phyloP scores from a whole-genome alignment of 2,888 invertebrate species.

The Strigamia maritima region DNA sequence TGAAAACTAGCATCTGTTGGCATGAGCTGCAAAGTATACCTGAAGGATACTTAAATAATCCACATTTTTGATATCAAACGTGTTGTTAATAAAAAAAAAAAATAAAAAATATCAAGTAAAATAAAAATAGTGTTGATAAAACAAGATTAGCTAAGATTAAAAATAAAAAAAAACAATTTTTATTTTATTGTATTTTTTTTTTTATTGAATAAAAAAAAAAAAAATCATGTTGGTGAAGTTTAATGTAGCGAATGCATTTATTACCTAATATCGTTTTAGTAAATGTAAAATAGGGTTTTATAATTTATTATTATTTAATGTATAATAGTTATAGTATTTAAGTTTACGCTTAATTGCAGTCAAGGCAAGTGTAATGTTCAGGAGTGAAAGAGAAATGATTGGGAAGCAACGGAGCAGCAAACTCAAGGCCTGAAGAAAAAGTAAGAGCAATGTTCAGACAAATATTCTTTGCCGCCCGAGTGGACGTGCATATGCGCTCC shows the following conservation, averaged over 20 bases:
- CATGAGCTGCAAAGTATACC: slow-evolving; percentile 18
- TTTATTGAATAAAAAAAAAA: too few species aligned
- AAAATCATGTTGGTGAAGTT: too few species aligned
- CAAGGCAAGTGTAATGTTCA: not conserved
- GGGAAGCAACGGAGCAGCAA: slow-evolving; percentile 15
- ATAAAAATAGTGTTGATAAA: not conserved
- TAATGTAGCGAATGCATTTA: too few species aligned
- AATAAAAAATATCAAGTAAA: not conserved
- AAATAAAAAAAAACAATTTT: too few species aligned
- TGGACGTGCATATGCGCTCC: slow-evolving; percentile 26
- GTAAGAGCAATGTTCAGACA: slow-evolving; percentile 27
- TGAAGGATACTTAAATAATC: slow-evolving; percentile 11
- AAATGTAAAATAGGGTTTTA: not conserved
- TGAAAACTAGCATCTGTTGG: slow-evolving; percentile 15
- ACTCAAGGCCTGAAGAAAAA: not conserved
- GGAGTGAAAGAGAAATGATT: slow-evolving; percentile 21
- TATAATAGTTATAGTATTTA: not conserved
- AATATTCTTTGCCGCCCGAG: slow-evolving; percentile 26
- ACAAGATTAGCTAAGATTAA: too few species aligned
- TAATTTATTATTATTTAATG: not conserved
- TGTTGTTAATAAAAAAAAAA: too few species aligned
- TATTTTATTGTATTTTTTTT: too few species aligned
- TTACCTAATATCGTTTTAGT: too few species aligned
- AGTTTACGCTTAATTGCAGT: not conserved
- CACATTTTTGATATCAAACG: not conserved